phyloP scores from a whole-genome alignment of 2,797 vertebrate genomes.

The Pogonophryne albipinna region DNA sequence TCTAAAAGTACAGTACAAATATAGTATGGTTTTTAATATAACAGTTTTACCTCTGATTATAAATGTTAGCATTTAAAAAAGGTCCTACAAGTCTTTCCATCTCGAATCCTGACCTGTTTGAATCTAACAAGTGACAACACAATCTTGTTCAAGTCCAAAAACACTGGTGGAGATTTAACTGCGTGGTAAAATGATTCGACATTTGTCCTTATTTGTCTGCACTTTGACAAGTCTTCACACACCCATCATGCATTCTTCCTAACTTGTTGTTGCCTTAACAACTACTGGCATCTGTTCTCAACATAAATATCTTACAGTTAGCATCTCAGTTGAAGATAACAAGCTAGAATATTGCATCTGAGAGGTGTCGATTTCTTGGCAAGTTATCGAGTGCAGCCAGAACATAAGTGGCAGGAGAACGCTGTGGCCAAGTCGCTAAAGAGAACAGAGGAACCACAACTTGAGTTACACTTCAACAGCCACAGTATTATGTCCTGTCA shows the following conservation, averaged over 20 bases:
- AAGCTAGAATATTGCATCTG: not conserved
- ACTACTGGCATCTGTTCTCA: not conserved
- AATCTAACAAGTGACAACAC: not conserved
- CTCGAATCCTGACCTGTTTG: not conserved
- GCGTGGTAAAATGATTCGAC: not conserved
- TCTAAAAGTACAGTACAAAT: too few species aligned
- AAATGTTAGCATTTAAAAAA: too few species aligned
- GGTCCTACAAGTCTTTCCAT: too few species aligned
- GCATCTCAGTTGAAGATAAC: not conserved
- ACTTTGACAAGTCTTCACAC: not conserved
- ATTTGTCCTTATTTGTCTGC: not conserved
- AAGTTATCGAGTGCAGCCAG: not conserved
- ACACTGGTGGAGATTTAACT: not conserved
- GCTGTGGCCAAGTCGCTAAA: not conserved
- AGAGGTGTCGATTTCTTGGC: slow-evolving; percentile 7
- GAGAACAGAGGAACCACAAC: not conserved
- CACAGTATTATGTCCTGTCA: not conserved
- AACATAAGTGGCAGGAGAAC: not conserved
- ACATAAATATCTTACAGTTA: not conserved
- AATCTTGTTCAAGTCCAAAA: not conserved
- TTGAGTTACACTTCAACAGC: not conserved
- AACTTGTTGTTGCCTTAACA: not conserved
- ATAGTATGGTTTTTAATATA: not conserved
- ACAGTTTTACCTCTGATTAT: too few species aligned
- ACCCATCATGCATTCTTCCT: not conserved